phyloP scores from a whole-genome alignment of 2,113 vertebrate genomes.

The Xenopus tropicalis region UCB_Xtro_10.0 CM004445.2:21230501-21231000 shows the following conservation, averaged over 20 bases:
- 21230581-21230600: too few species aligned
- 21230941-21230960: constrained; percentile 81
- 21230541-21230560: too few species aligned
- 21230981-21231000: not conserved
- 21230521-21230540: too few species aligned
- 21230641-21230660: too few species aligned
- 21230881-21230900: constrained; percentile 81
- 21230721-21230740: constrained; percentile 75
- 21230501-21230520: too few species aligned
- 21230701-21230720: constrained; percentile 68
- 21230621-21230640: too few species aligned
- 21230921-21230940: constrained; percentile 72
- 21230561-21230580: too few species aligned
- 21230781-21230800: constrained; percentile 79
- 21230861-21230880: constrained; percentile 79
- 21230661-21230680: too few species aligned
- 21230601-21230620: too few species aligned
- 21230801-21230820: constrained; percentile 73
- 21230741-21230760: constrained; percentile 68
- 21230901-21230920: constrained; percentile 70
- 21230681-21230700: constrained; percentile 72
- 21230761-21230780: constrained; percentile 86
- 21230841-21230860: constrained; percentile 84
- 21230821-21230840: constrained; percentile 56
- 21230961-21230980: constrained; percentile 1